Percentiles rank a stretch among this genome's conserved stretches.
These are phyloP conservation scores for Cosmorhoe ocellata DNA, from an alignment of 2,888 invertebrate genomes.

Conservation along the genomic window DNA sequence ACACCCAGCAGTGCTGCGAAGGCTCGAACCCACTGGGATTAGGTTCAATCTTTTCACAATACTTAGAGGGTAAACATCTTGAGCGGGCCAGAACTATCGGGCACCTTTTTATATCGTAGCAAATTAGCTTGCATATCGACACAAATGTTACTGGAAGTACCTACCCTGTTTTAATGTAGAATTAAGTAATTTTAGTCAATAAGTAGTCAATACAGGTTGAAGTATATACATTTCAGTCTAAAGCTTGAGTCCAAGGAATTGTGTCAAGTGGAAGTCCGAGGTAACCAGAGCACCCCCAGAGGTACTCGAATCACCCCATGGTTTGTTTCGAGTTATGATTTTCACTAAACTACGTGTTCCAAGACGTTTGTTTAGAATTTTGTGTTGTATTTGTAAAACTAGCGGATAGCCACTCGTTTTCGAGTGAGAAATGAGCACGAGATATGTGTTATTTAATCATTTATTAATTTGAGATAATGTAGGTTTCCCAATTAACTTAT, in stretches of 20 bases:
- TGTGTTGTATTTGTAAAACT: neutral
- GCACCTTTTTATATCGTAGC: neutral
- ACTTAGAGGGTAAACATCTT: conserved; percentile 74
- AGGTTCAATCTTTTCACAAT: conserved; percentile 80
- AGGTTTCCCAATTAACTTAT: too few species aligned
- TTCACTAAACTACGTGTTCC: too few species aligned
- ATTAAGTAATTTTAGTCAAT: too few species aligned
- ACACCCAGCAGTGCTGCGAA: conserved; percentile 70
- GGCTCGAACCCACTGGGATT: conserved; percentile 71
- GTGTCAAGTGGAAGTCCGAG: too few species aligned
- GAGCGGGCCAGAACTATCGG: conserved; percentile 34
- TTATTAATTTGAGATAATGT: conserved; percentile 16
- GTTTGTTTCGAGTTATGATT: too few species aligned
- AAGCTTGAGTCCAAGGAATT: too few species aligned
- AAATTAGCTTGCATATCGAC: neutral
- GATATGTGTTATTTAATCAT: conserved; percentile 41
- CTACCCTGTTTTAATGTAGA: too few species aligned
- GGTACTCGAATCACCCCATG: too few species aligned
- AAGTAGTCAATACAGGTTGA: too few species aligned
- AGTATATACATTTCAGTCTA: too few species aligned
- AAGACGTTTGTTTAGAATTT: too few species aligned
- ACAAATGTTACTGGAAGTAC: neutral
- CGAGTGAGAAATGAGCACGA: conserved; percentile 23
- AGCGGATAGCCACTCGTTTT: conserved; percentile 30
- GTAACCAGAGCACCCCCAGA: too few species aligned